phyloP scores from a whole-genome alignment of 2,113 vertebrate genomes.

The Dinomys branickii region DNA sequence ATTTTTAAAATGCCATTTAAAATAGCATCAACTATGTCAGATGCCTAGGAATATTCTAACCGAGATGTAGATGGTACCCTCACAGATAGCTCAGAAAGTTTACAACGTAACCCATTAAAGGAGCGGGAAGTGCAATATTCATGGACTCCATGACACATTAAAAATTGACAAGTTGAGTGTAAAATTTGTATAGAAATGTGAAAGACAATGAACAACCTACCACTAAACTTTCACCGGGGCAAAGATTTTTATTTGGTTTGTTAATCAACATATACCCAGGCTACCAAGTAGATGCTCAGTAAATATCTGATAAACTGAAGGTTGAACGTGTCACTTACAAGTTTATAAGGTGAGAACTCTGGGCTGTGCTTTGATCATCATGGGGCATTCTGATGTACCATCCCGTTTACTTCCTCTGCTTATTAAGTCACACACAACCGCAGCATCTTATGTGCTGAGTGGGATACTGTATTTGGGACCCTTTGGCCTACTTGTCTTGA shows the following conservation, averaged over 20 bases:
- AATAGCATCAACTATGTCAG: background rate
- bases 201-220: background rate
- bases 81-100: background rate
- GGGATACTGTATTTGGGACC: background rate
- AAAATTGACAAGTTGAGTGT: background rate
- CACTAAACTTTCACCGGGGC: background rate
- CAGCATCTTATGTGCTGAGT: background rate
- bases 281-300: background rate
- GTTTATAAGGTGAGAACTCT: background rate
- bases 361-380: background rate
- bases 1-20: background rate
- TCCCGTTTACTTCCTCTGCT: background rate
- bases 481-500: background rate
- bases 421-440: background rate
- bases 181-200: background rate
- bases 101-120: conserved; percentile 16
- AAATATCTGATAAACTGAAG: background rate
- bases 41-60: background rate
- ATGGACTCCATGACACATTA: background rate
- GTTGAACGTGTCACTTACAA: background rate
- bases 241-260: background rate
- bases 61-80: background rate
- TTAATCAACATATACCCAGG: background rate
- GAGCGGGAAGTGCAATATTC: background rate
- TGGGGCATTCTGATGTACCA: background rate